A percentile compares a stretch with the other conserved stretches of the same genome.
phyloP scores from a whole-genome alignment of 2,797 vertebrate genomes.

The Schizopygopsis malacanthus region DNA sequence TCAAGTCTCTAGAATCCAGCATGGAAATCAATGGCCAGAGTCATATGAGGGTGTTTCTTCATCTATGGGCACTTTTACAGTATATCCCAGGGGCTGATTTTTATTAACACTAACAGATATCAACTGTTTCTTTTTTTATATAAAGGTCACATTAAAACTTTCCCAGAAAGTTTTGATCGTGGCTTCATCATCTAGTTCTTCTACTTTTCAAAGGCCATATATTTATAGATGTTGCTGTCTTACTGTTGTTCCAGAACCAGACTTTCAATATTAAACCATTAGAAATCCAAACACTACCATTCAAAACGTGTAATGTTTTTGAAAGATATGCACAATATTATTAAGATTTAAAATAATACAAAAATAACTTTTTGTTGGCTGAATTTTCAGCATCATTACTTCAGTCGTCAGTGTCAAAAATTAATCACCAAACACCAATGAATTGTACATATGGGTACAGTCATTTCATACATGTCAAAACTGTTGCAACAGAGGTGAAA shows the following conservation, averaged over 20 bases:
- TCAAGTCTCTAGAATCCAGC: slow-evolving; percentile 18
- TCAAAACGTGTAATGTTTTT: neutral
- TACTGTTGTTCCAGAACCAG: neutral
- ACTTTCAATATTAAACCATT: neutral
- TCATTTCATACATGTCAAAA: no score
- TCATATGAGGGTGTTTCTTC: slow-evolving; percentile 15
- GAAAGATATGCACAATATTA: neutral
- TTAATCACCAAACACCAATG: no score
- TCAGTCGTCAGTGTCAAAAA: no score
- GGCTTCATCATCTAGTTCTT: neutral
- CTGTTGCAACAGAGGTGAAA: no score
- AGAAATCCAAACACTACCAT: neutral
- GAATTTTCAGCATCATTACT: neutral
- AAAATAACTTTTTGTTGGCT: neutral
- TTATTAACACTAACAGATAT: slow-evolving; percentile 7
- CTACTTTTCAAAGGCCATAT: neutral
- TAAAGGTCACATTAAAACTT: neutral
- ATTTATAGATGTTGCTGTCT: neutral
- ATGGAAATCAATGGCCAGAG: slow-evolving; percentile 38
- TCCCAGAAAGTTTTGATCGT: neutral
- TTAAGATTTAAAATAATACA: neutral
- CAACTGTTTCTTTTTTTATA: neutral
- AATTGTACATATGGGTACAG: no score
- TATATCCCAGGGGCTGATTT: neutral
- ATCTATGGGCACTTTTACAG: neutral